phyloP scores from a whole-genome alignment of 1,140 invertebrate genomes.

The Drosophila sp. region DNA sequence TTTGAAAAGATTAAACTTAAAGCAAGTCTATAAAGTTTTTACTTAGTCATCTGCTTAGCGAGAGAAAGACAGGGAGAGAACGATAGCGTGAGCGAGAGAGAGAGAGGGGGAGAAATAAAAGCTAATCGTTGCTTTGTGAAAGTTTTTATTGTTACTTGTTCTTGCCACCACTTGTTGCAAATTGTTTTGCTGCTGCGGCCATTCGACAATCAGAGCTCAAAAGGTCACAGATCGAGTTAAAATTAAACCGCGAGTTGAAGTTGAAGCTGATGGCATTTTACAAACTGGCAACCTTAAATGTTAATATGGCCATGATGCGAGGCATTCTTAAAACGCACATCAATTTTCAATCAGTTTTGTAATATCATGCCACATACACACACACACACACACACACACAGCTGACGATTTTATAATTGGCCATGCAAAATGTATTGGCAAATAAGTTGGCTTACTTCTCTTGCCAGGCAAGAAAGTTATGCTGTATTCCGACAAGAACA shows the following conservation, averaged over 20 bases:
- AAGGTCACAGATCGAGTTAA: not conserved
- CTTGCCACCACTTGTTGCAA: constrained; percentile 5
- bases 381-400: not conserved
- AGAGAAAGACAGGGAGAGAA: not conserved
- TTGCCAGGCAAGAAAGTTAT: not conserved
- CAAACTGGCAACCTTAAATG: constrained; percentile 1
- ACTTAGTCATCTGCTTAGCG: constrained; percentile 1
- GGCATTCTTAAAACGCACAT: constrained; percentile 26
- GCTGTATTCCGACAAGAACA: not conserved
- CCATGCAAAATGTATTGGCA: constrained; percentile 3
- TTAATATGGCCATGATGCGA: constrained; percentile 30
- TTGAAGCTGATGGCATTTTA: not conserved
- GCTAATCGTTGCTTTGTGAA: constrained; percentile 10
- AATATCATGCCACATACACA: constrained; percentile 6
- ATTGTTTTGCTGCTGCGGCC: constrained; percentile 13
- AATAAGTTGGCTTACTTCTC: not conserved
- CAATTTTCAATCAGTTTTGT: constrained; percentile 41
- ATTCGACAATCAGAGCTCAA: not conserved
- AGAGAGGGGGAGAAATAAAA: no score
- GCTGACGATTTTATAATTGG: constrained; percentile 45
- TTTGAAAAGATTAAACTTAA: constrained; percentile 5
- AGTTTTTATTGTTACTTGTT: constrained; percentile 7
- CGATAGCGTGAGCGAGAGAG: not conserved
- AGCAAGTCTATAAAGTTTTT: not conserved
- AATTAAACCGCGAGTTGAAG: not conserved